These are phyloP conservation scores for Brachyrhaphis roseni DNA, from an alignment of 2,797 vertebrate genomes.

Conservation along the genomic window DNA sequence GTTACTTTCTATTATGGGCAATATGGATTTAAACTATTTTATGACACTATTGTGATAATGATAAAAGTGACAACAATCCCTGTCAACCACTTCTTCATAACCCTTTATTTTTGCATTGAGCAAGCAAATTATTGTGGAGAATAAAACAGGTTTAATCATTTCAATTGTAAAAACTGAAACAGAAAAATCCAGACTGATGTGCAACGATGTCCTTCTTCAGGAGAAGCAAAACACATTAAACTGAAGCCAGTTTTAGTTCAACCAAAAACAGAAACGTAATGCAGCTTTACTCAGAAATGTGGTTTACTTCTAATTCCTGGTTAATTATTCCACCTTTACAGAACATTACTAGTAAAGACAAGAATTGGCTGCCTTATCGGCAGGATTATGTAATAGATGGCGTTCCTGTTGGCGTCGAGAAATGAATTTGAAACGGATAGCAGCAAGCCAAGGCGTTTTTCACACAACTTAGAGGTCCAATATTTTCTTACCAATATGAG, in stretches of 20 bases:
- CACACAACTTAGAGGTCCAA: slow-evolving; percentile 34
- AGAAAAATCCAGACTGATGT: neutral
- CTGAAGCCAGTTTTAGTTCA: neutral
- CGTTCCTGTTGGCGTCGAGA: slow-evolving; percentile 50
- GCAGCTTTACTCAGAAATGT: neutral
- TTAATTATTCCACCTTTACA: slow-evolving; percentile 36
- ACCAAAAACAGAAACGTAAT: neutral
- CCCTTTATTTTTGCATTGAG: neutral
- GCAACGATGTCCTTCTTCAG: neutral
- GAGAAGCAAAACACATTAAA: neutral
- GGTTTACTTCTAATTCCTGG: slow-evolving; percentile 21
- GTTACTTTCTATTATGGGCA: no score
- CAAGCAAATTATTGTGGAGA: neutral
- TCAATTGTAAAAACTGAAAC: neutral
- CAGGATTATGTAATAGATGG: slow-evolving; percentile 54
- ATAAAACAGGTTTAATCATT: neutral
- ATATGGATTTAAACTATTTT: no score
- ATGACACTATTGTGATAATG: no score
- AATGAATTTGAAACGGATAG: slow-evolving; percentile 21
- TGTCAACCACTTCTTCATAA: neutral
- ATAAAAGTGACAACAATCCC: neutral
- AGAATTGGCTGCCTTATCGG: slow-evolving; percentile 50
- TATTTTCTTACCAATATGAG: slow-evolving; percentile 14
- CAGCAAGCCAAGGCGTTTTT: slow-evolving; percentile 31
- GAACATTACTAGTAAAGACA: slow-evolving; percentile 52